phyloP scores from a whole-genome alignment of 2,888 invertebrate genomes.

The Monopis laevigella region DNA sequence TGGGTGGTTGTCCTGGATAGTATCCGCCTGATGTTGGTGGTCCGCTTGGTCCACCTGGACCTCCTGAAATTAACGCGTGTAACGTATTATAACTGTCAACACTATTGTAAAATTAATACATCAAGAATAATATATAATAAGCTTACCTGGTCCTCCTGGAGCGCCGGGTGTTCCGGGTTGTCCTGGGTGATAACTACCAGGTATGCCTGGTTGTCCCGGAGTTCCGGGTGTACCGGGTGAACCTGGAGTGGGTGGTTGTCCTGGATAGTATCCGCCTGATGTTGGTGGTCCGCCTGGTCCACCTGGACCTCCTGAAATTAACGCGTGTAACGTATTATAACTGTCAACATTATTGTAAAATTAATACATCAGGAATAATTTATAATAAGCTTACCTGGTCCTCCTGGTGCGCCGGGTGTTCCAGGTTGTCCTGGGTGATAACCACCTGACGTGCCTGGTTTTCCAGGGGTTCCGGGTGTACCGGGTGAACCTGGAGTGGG shows the following conservation, averaged over 20 bases:
- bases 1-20: slow-evolving; percentile 23
- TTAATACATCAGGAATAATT: too few species aligned
- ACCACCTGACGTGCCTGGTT: slow-evolving; percentile 27
- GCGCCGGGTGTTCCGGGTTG: slow-evolving; percentile 17
- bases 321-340: too few species aligned
- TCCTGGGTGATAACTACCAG: slow-evolving; percentile 13
- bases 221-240: slow-evolving; percentile 43
- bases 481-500: slow-evolving; percentile 17
- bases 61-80: too few species aligned
- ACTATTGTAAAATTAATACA: too few species aligned
- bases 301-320: slow-evolving; percentile 22
- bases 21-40: slow-evolving; percentile 13
- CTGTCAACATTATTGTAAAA: too few species aligned
- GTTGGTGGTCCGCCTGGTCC: slow-evolving; percentile 25
- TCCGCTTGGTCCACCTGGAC: slow-evolving; percentile 33
- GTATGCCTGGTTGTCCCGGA: slow-evolving; percentile 29
- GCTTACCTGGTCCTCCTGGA: slow-evolving; percentile 29
- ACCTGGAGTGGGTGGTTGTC: slow-evolving; percentile 29
- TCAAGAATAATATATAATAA: too few species aligned
- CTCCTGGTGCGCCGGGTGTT: slow-evolving; percentile 19
- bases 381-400: slow-evolving; percentile 2
- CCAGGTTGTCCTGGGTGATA: slow-evolving; percentile 21
- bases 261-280: slow-evolving; percentile 19
- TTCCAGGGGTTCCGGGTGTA: slow-evolving; percentile 23
- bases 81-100: too few species aligned